phyloP scores from a whole-genome alignment of 2,888 invertebrate genomes.

The Pseudococcus jackbeardsleyi region DNA sequence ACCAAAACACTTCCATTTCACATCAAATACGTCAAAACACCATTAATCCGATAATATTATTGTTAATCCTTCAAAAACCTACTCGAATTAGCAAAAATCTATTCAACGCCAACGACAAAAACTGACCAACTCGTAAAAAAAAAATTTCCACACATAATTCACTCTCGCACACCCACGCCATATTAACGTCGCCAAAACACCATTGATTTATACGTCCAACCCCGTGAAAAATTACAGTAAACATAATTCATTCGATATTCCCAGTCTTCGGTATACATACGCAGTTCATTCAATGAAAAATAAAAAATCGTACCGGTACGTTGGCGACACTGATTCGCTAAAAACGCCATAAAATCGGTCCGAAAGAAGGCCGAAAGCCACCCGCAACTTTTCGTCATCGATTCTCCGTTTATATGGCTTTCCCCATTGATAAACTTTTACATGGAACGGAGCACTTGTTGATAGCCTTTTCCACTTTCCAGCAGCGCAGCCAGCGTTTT shows the following conservation, averaged over 20 bases:
- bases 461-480: neutral
- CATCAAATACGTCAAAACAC: neutral
- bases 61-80: neutral
- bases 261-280: neutral
- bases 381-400: slow-evolving; percentile 36
- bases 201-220: slow-evolving; percentile 19
- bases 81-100: neutral
- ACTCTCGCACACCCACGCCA: neutral
- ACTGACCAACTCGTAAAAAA: neutral
- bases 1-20: neutral
- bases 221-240: neutral
- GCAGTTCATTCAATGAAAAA: slow-evolving; percentile 32
- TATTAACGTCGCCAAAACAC: slow-evolving; percentile 30
- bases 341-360: slow-evolving; percentile 23
- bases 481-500: neutral
- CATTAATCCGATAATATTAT: neutral
- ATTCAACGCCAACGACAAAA: neutral
- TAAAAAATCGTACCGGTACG: neutral
- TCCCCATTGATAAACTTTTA: slow-evolving; percentile 39
- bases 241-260: slow-evolving; percentile 32
- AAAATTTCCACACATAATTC: neutral
- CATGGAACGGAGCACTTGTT: slow-evolving; percentile 42
- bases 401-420: neutral
- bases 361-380: neutral
- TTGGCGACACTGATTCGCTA: slow-evolving; percentile 43